Base-by-base conservation (phyloP, 2,797 vertebrate genomes). In the Phrynocephalus forsythii region DNA sequence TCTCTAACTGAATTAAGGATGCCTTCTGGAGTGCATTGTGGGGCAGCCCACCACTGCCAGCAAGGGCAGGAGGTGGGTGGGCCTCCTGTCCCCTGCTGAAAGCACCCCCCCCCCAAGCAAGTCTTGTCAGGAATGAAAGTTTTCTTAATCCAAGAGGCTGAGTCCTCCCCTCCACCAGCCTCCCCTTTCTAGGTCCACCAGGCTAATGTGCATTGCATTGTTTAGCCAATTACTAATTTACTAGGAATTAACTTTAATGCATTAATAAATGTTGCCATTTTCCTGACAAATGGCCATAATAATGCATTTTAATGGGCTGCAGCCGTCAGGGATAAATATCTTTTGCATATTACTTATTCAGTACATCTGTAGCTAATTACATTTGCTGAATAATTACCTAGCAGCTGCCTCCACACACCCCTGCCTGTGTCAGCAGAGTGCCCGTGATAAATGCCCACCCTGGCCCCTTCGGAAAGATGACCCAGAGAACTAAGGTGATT, bases 221-320 rank as follows among this genome's bases (percentile, higher is more conserved):
- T 92, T 94, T 92, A 92, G 93, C 91, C 92, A 94, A 93, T 95
- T 94, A 93, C 92, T 94, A 91, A 94, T 94, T 95, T 94, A 93
- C 93, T 88, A 89, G 84, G 88, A 95, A 94, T 94, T 96, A 94
- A 89, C 91, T 92, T 92, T 95, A 95, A 95, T 94, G 86, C 91
- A 92, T 95, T 96, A 95, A 96, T 95, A 96, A 94, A 94, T 94
- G 92, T 93, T 95, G 94, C 95, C 91, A 92, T 95, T 96, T 95
- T 92, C 87, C 90, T 94, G 95, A 96, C 90, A 92, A 94, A 96
- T 96, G 93, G 92, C 92, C 92, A 92, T 95, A 93, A 96, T 95
- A 95, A 94, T 1, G 0, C 88, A 92, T 95, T 94, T 94, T 95
- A 96, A 95, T 95, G 93, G 94, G 82, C 86, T 91, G 75, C 88